These are phyloP conservation scores for Cyprinodon variegatus DNA, from an alignment of 2,113 vertebrate species.

Conservation along the genomic window DNA sequence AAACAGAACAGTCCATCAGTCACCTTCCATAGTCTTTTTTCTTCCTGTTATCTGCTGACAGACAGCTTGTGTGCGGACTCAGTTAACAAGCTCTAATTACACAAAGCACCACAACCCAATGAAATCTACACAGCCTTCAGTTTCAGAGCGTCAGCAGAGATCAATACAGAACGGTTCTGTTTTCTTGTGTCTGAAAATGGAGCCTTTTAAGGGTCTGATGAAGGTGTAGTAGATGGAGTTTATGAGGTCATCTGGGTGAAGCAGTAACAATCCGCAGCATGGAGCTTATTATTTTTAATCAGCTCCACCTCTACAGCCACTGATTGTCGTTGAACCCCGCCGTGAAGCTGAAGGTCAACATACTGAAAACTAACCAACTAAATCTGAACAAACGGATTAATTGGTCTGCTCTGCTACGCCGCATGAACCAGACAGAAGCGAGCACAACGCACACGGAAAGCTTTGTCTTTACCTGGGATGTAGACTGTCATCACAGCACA, in stretches of 20 bases:
- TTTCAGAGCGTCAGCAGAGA: constrained; percentile 8
- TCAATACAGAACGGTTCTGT: background rate
- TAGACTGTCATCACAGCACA: constrained; percentile 82
- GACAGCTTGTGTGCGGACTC: background rate
- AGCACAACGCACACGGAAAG: constrained; percentile 58
- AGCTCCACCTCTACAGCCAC: background rate
- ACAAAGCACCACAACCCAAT: background rate
- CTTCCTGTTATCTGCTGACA: background rate
- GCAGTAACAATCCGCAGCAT: background rate
- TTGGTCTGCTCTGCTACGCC: background rate
- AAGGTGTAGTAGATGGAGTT: background rate
- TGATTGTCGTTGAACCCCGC: background rate
- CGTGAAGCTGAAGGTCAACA: constrained; percentile 12
- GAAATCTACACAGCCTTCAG: background rate
- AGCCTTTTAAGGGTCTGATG: no score
- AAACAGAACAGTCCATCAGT: background rate
- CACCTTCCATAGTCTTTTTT: background rate
- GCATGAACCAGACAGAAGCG: constrained; percentile 51
- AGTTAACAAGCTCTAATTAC: background rate
- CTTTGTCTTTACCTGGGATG: constrained; percentile 84
- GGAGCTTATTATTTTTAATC: background rate
- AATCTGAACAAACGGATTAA: background rate
- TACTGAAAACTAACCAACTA: background rate
- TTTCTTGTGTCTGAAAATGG: background rate
- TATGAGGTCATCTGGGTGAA: background rate